phyloP scores from a whole-genome alignment of 2,797 vertebrate species.

The Notamacropus eugenii region DNA sequence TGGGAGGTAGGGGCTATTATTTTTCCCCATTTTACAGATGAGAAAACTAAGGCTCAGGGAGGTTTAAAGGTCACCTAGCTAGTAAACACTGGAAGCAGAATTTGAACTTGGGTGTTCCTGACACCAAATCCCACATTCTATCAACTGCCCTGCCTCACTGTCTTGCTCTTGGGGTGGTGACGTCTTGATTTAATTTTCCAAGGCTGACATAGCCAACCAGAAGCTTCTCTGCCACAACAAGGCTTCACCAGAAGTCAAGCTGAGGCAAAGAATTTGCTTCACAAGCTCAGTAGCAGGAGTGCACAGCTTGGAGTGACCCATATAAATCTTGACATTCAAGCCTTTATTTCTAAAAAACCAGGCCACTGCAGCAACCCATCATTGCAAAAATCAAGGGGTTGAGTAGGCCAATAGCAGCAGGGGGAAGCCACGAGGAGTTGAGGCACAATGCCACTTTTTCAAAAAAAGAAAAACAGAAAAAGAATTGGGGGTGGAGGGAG shows the following conservation, averaged over 20 bases:
- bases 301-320: conserved; percentile 27
- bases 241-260: conserved; percentile 19
- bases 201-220: neutral
- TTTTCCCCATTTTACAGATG: neutral
- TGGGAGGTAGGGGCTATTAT: too few species aligned
- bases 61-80: neutral
- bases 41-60: neutral
- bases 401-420: conserved; percentile 20
- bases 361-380: conserved; percentile 17
- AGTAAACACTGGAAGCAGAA: neutral
- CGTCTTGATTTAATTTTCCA: neutral
- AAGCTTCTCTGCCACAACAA: conserved; percentile 2
- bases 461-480: conserved; percentile 40
- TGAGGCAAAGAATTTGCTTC: neutral
- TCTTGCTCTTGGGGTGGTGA: neutral
- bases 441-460: conserved; percentile 62
- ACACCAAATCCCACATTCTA: neutral
- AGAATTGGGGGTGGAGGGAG: neutral
- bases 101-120: neutral
- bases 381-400: conserved; percentile 59
- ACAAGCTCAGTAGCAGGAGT: conserved; percentile 36
- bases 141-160: neutral
- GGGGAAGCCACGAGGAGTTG: neutral
- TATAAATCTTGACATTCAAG: conserved; percentile 52
- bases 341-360: conserved; percentile 17